Conservation (phyloP, 2,113 vertebrate species). For the Gulo gulo region DNA sequence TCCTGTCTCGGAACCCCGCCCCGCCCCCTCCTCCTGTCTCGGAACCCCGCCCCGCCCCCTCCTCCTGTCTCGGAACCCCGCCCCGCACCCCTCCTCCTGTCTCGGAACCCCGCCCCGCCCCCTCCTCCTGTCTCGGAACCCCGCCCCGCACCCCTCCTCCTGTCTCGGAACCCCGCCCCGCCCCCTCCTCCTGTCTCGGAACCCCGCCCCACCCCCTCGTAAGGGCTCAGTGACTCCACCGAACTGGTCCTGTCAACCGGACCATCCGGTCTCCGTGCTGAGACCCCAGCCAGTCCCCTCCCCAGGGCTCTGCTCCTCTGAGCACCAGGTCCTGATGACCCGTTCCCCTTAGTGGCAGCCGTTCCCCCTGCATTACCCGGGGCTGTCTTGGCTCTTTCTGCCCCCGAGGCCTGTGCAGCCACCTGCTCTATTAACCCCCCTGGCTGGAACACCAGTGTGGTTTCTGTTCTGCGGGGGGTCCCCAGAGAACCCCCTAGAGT, state of each 20-base stretch:
- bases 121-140: too few species aligned
- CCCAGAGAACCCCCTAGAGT: background rate
- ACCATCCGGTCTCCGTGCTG: background rate
- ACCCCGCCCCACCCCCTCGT: background rate
- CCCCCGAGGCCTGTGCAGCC: background rate
- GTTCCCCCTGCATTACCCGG: accelerated
- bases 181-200: background rate
- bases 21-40: too few species aligned
- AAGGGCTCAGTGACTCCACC: background rate
- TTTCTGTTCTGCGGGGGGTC: background rate
- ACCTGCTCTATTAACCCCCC: accelerated
- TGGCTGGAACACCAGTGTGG: background rate
- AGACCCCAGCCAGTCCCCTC: background rate
- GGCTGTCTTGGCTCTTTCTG: background rate
- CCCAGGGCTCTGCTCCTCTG: background rate
- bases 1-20: too few species aligned
- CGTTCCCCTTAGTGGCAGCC: background rate
- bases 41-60: too few species aligned
- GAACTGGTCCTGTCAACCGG: background rate
- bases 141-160: too few species aligned
- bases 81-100: background rate
- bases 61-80: too few species aligned
- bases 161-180: too few species aligned
- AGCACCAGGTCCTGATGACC: background rate
- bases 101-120: background rate